phyloP scores from a whole-genome alignment of 2,888 invertebrate genomes.

The Lampropteryx suffumata region DNA sequence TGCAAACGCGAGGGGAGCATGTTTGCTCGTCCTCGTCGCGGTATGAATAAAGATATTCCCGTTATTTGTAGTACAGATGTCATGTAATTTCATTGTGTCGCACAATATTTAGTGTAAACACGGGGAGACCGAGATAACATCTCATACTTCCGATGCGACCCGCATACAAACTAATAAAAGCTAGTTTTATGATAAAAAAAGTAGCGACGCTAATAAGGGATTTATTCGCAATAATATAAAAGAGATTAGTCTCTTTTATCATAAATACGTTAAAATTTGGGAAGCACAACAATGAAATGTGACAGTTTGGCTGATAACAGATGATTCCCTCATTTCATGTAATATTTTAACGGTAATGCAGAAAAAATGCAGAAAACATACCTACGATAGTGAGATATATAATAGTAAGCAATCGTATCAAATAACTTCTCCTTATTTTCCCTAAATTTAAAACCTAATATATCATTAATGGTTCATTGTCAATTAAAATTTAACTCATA shows the following conservation, averaged over 20 bases:
- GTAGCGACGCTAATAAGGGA: conserved; percentile 64
- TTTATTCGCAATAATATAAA: conserved; percentile 68
- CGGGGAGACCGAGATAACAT: conserved; percentile 78
- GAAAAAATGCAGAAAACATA: background rate
- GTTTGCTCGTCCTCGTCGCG: conserved; percentile 64
- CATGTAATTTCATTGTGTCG: conserved; percentile 82
- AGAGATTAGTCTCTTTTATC: conserved; percentile 65
- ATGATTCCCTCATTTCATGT: conserved; percentile 20
- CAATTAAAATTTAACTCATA: conserved; percentile 61
- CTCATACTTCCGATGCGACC: conserved; percentile 66
- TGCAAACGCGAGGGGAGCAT: conserved; percentile 68
- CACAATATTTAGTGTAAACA: conserved; percentile 82
- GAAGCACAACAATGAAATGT: conserved; percentile 35
- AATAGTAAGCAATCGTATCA: background rate
- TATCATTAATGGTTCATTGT: conserved; percentile 57
- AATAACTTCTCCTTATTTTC: conserved; percentile 11
- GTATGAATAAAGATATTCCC: conserved; percentile 83
- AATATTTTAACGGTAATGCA: conserved; percentile 11
- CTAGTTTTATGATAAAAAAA: conserved; percentile 65
- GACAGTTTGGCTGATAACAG: conserved; percentile 25
- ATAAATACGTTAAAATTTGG: conserved; percentile 54
- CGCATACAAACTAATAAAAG: conserved; percentile 64
- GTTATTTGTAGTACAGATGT: conserved; percentile 83
- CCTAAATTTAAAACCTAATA: conserved; percentile 32
- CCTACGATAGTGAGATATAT: background rate